Conservation (phyloP, 1,140 invertebrate genomes). For the Drosophila erecta region DNA sequence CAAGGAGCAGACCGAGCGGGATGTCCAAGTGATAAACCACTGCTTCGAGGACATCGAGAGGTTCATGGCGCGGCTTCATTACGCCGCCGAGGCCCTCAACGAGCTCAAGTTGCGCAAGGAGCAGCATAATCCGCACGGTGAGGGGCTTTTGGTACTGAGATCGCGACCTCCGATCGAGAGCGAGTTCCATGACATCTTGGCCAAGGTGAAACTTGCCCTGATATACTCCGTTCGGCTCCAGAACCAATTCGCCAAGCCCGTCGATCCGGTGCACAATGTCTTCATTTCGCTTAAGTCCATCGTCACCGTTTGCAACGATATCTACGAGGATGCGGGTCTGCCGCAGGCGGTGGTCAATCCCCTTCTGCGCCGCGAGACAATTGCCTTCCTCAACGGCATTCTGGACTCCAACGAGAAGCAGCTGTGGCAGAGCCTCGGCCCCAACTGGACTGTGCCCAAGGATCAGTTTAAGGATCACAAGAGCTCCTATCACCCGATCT, state of each 20-base stretch:
- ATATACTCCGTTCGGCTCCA: slow-evolving; percentile 71
- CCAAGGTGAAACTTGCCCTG: slow-evolving; percentile 71
- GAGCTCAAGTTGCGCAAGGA: slow-evolving; percentile 73
- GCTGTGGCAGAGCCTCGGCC: slow-evolving; percentile 70
- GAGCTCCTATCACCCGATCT: slow-evolving; percentile 75
- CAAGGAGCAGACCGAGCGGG: slow-evolving; percentile 69
- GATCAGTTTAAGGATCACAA: slow-evolving; percentile 80
- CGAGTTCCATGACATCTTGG: slow-evolving; percentile 76
- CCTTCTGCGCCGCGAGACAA: slow-evolving; percentile 67
- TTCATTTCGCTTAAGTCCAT: slow-evolving; percentile 74
- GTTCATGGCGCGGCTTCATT: slow-evolving; percentile 76
- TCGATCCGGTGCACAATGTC: slow-evolving; percentile 68
- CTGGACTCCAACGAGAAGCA: slow-evolving; percentile 62
- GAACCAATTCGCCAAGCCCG: slow-evolving; percentile 66
- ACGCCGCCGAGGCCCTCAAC: slow-evolving; percentile 71
- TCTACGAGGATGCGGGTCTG: slow-evolving; percentile 56
- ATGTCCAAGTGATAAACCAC: slow-evolving; percentile 76
- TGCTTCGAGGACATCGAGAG: slow-evolving; percentile 81
- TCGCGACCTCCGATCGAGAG: slow-evolving; percentile 76
- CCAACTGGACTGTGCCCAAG: slow-evolving; percentile 74
- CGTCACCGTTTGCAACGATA: slow-evolving; percentile 74
- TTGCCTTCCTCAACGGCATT: slow-evolving; percentile 51
- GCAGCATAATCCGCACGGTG: slow-evolving; percentile 75
- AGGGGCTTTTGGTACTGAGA: slow-evolving; percentile 67
- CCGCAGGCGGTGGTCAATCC: slow-evolving; percentile 75